Evolutionary conservation across 2,797 vertebrate species (phyloP).

Genomic region (Pachyuromys duprasi): DNA sequence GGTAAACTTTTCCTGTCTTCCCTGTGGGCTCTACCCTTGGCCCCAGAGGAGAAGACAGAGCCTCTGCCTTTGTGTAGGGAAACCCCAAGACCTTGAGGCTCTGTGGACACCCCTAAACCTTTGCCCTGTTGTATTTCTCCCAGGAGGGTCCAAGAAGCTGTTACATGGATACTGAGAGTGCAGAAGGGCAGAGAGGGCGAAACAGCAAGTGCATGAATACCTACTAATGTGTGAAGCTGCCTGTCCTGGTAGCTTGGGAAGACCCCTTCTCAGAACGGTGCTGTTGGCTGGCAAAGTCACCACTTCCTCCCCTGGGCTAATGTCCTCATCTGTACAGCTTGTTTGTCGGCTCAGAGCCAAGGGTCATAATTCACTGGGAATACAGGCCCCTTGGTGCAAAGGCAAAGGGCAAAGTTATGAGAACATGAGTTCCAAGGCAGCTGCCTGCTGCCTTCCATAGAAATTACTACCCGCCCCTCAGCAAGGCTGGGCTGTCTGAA

Average conservation of each 20-base stretch:
- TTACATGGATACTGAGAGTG: neutral
- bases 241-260: neutral
- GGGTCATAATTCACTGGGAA: neutral
- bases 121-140: neutral
- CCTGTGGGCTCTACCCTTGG: too few relatives aligned
- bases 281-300: neutral
- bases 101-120: neutral
- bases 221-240: neutral
- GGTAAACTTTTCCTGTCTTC: constrained; percentile 20
- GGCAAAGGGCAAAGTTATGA: neutral
- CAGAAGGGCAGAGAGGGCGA: neutral
- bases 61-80: neutral
- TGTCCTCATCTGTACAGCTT: neutral
- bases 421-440: neutral
- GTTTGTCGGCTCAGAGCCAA: neutral
- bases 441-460: neutral
- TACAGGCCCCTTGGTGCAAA: neutral
- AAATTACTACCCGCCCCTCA: neutral
- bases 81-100: neutral
- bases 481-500: neutral
- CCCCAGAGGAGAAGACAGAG: neutral
- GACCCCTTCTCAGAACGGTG: neutral
- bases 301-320: neutral
- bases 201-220: neutral
- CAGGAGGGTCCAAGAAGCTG: neutral